Base-by-base conservation (phyloP, 1,140 invertebrate genomes). In the Drosophila setifemur region DNA sequence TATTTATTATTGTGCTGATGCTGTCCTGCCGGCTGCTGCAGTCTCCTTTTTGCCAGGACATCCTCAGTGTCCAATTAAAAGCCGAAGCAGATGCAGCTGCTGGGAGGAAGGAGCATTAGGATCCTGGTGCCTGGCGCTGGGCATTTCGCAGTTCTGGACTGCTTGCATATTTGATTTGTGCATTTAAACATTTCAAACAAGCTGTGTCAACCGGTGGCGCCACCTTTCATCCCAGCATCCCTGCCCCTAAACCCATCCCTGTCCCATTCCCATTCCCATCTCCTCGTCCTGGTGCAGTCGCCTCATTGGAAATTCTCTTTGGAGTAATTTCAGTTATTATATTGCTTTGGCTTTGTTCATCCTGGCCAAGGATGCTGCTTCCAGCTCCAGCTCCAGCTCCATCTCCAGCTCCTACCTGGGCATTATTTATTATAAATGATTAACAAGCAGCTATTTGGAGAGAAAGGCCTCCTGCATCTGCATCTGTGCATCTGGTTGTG, bases 81-180 rank as follows among this genome's bases (percentile, higher is more conserved):
- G 79, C 53, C 69, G 37, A 67, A 35, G 57, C 55, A 64, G 77
- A 31, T 26, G 57, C 16, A 14, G 16, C 37, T 40, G 37, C 14
- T 9, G 7, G 4, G 29, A 9, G 31, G 11, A 12, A 11, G 31
- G 11, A 12, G 11, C 11, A 33, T 4, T 2, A 14, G 31, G 31
- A 31, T 31, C n/a, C 31, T 64, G 78, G 79, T 83, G 78, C 61
- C 39, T n/a, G n/a, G 29, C 28, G 55, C 28, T 52, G 39, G 28
- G 11, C 31, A 26, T 31, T 45, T 25, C 29, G 28, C 5, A 40
- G 42, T 40, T 47, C n/a, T 40, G 63, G 79, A 60, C 79, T 83
- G 74, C 79, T 83, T 83, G 78, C 79, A 83, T 83, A 83, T 83
- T 83, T 83, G 78, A 83, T 83, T 83, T 83, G 78, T 83, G 79